Conservation (phyloP, 2,888 invertebrate genomes). For the Meliscaeva auricollis region DNA sequence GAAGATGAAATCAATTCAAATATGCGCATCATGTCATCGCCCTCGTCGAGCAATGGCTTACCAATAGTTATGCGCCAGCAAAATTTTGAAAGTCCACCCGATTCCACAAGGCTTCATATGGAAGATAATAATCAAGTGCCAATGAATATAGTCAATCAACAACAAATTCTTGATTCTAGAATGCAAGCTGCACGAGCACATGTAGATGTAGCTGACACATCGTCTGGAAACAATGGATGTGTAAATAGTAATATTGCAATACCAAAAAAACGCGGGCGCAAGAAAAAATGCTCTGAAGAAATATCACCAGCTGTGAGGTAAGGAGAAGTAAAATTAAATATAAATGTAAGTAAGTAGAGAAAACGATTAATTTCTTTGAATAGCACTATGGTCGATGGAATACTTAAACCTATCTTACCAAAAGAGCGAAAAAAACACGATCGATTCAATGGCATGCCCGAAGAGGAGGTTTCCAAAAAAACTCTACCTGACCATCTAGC, state of each 20-base stretch:
- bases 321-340: not conserved
- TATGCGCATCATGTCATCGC: slow-evolving; percentile 78
- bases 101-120: slow-evolving; percentile 39
- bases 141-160: slow-evolving; percentile 18
- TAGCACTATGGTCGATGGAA: slow-evolving; percentile 75
- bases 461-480: slow-evolving; percentile 97
- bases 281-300: slow-evolving; percentile 88
- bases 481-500: slow-evolving; percentile 97
- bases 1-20: slow-evolving; percentile 87
- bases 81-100: slow-evolving; percentile 51
- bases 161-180: slow-evolving; percentile 42
- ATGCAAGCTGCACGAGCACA: slow-evolving; percentile 32
- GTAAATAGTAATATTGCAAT: slow-evolving; percentile 78
- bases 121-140: slow-evolving; percentile 37
- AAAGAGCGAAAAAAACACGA: slow-evolving; percentile 97
- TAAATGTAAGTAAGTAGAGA: slow-evolving; percentile 34
- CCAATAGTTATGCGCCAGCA: slow-evolving; percentile 51
- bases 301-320: slow-evolving; percentile 43
- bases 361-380: slow-evolving; percentile 28
- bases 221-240: not conserved
- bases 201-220: slow-evolving; percentile 26
- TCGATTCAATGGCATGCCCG: slow-evolving; percentile 97
- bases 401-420: slow-evolving; percentile 79
- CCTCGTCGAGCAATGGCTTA: slow-evolving; percentile 64
- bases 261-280: slow-evolving; percentile 93